phyloP scores from a whole-genome alignment of 2,113 vertebrate species.

The Psammodynastes pulverulentus region DNA sequence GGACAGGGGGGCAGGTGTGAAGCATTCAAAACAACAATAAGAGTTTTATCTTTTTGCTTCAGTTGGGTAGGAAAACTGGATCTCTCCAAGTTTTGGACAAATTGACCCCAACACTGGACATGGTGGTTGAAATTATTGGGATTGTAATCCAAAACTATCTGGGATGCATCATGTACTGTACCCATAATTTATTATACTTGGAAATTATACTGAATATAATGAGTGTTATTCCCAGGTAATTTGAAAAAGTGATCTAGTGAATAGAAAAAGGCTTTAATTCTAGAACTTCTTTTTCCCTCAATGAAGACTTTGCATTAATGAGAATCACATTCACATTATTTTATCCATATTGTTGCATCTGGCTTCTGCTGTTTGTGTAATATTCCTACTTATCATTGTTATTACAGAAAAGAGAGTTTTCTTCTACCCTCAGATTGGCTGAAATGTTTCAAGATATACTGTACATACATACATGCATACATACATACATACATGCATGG shows the following conservation, averaged over 20 bases:
- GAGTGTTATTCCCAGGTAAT: not conserved
- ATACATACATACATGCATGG: no score
- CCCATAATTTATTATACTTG: not conserved
- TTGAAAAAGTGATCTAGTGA: not conserved
- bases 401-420: not conserved
- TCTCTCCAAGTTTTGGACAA: not conserved
- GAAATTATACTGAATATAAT: not conserved
- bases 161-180: not conserved
- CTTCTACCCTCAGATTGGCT: not conserved
- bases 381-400: not conserved
- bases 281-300: not conserved
- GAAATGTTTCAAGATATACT: not conserved
- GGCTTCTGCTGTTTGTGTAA: no score
- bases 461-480: not conserved
- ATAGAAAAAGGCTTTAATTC: not conserved
- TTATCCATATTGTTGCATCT: not conserved
- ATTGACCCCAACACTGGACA: not conserved
- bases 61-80: not conserved
- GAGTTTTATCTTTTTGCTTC: not conserved
- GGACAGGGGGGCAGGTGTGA: rapidly evolving
- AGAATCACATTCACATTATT: not conserved
- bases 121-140: not conserved
- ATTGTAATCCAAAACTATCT: not conserved
- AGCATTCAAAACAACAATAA: not conserved
- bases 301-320: not conserved